Evolutionary conservation across 2,888 invertebrate genomes (phyloP), one percentile per base, ranked within the genome.

Genomic region (Hemicrepidius hirtus): DNA sequence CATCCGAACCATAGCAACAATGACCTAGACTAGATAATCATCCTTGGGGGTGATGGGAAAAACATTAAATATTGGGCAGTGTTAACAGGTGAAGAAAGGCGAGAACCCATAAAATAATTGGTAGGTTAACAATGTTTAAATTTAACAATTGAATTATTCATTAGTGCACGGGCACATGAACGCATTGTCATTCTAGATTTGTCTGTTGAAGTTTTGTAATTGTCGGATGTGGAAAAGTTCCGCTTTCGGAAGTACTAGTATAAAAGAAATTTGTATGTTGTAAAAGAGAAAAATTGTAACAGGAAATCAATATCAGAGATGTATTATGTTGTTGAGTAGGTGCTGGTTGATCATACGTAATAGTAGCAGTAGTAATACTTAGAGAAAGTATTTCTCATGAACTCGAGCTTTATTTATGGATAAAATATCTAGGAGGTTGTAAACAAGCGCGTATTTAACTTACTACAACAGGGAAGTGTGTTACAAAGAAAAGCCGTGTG

Each of bases 231-330:
- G 28, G 24, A 13, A 20, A 20, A 13, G 53, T 53, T 53, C 28
- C 53, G 53, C 53, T 53, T 53, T 53, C 53, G 53, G 53, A 53
- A 53, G 53, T 53, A 49, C 7, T 32, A 53, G n/a, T n/a, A n/a
- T n/a, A n/a, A 53, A 32, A 16, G 32, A 53, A 24, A 32, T 2
- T 5, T 28, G 4, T 3, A 5, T 21, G 6, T 53, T 32, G 3
- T 53, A n/a, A 9, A 16, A 3, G 10, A 24, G 24, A 18, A 50
- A 50, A 50, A 24, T 24, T 28, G 12, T 21, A 28, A 28, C 53
- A 28, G 53, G 53, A 53, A 53, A 28, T 21, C 53, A 10, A 53
- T 28, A 53, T 3, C 16, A 6, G 13, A n/a, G 21, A 5, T n/a
- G 7, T 53, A 50, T 46, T 18, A 20, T 49, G 21, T 49, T 49